A percentile compares a stretch with the other conserved stretches of the same genome.
These are phyloP conservation scores for Phenganax stokvisi DNA, from an alignment of 92 coral and sea anemone genomes.

Conservation along the genomic window DNA sequence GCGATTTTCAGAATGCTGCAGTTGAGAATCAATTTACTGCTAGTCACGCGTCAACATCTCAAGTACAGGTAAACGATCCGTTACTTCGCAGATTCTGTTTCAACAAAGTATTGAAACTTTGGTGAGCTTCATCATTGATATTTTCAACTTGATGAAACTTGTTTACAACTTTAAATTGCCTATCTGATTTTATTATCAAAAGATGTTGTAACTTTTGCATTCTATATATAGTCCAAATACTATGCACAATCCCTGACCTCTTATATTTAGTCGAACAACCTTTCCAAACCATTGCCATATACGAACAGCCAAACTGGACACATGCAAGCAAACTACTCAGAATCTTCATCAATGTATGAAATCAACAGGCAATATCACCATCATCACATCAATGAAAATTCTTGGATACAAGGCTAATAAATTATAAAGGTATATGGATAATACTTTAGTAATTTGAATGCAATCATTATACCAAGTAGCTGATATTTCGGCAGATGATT, in stretches of 20 bases:
- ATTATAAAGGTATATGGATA: neutral
- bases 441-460: constrained; percentile 15
- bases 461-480: constrained; percentile 21
- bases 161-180: neutral
- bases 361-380: neutral
- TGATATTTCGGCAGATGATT: constrained; percentile 25
- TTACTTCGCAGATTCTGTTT: too few relatives aligned
- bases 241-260: too few relatives aligned
- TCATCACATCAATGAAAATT: neutral
- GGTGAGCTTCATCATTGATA: neutral
- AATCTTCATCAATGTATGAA: neutral
- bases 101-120: neutral
- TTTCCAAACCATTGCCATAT: neutral
- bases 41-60: neutral
- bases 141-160: neutral
- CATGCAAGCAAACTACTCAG: neutral
- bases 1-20: constrained; percentile 24
- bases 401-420: constrained; percentile 6
- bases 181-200: neutral
- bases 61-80: neutral
- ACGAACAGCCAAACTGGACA: neutral
- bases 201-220: neutral
- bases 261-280: neutral
- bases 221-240: neutral
- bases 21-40: neutral